Base-by-base conservation (phyloP, 2,113 vertebrate species). In the Corvus hawaiiensis region DNA sequence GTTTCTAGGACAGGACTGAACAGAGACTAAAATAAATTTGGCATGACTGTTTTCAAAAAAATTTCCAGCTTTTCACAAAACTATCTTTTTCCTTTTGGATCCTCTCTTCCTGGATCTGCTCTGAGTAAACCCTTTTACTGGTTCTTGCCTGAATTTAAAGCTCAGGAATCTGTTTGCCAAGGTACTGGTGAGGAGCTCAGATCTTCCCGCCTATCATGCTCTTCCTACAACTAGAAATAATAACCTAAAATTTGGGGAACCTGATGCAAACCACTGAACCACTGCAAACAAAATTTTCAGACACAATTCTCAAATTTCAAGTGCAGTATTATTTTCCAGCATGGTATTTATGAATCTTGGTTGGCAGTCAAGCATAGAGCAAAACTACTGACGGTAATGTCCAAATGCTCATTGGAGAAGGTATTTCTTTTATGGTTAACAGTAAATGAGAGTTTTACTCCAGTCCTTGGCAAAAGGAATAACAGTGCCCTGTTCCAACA, bases 401-500 rank as follows among this genome's bases (percentile, higher is more conserved):
- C 13, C 26, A 67, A 82, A 62, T 43, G n/a, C 6, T 66, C 17
- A 6, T 24, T 71, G 22, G n/a, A 92, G 24, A 75, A 62, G 48
- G 37, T 19, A 28, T 68, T 88, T 32, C 2, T 37, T 55, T 88
- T 86, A 59, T 23, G 69, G 43, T 1, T 21, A 39, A 8, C 20
- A 69, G 41, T 48, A 80, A 93, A 86, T 44, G 4, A 62, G 37
- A 68, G 7, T 72, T 76, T 32, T 79, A 32, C 19, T 46, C 35
- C 23, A 75, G 48, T 16, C 4, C 10, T 30, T 52, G 27, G 8
- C 11, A 62, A 85, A 78, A 75, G 5, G 16, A 88, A 26, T 56
- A 56, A 84, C 6, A 11, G 7, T 9, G 2, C 1, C 1, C 59
- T 6, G 0, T 10, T 12, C 10, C 49, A 49, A 44, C 13, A 73